Conservation (phyloP, 2,797 vertebrate genomes). For the Hoplostethus mediterraneus region DNA sequence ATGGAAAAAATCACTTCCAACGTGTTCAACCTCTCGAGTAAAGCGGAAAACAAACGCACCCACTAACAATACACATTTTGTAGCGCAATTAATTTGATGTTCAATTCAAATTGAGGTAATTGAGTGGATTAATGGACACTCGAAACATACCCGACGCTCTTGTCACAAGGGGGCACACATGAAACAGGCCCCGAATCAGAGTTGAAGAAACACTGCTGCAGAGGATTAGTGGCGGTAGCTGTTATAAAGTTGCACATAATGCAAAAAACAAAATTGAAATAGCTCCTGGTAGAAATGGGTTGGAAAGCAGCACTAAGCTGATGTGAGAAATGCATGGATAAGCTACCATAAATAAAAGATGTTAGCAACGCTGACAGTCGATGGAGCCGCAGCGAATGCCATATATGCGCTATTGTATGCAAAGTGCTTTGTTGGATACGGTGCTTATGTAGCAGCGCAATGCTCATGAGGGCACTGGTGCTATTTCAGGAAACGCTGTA, state of each 20-base stretch:
- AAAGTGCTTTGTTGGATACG: constrained; percentile 52
- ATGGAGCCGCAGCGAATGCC: constrained; percentile 41
- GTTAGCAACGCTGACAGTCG: constrained; percentile 43
- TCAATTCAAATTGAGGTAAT: no score
- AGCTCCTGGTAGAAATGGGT: constrained; percentile 13
- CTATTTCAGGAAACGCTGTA: constrained; percentile 78
- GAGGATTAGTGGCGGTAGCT: no score
- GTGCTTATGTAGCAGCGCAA: constrained; percentile 53
- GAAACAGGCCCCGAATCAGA: neutral
- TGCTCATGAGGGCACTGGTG: constrained; percentile 48
- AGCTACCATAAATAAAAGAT: constrained; percentile 50
- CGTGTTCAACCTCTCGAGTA: no score
- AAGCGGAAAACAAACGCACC: no score
- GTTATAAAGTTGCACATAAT: constrained; percentile 9
- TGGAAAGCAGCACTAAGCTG: constrained; percentile 30
- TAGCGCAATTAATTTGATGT: no score
- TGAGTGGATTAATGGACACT: neutral
- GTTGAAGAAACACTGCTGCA: no score
- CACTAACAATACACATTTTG: no score
- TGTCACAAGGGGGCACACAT: constrained; percentile 9
- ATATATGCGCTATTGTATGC: constrained; percentile 40
- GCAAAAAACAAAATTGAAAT: constrained; percentile 21
- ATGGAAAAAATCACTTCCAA: no score
- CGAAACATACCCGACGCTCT: neutral
- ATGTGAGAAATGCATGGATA: constrained; percentile 29